A percentile compares a stretch with the other conserved stretches of the same genome.
Evolutionary conservation across 2,888 invertebrate genomes (phyloP).

Genomic region (Brachyptera risi): DNA sequence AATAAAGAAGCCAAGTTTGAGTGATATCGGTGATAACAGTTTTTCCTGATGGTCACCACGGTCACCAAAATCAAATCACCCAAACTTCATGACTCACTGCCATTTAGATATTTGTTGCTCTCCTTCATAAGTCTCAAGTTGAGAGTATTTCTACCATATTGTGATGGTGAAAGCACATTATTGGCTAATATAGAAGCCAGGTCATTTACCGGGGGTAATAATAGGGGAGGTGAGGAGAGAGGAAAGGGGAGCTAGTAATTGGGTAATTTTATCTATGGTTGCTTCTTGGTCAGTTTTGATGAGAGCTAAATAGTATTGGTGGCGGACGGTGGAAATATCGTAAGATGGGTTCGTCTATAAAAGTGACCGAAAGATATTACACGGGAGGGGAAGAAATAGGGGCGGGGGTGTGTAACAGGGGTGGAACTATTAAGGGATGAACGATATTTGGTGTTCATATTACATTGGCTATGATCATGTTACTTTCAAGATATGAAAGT

Average conservation of each 20-base stretch:
- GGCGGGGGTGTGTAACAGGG: too few relatives aligned
- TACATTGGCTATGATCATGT: not conserved
- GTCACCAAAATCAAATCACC: too few relatives aligned
- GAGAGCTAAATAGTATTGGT: not conserved
- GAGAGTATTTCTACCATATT: too few relatives aligned
- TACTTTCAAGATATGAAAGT: not conserved
- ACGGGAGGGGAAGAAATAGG: too few relatives aligned
- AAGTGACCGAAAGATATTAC: not conserved
- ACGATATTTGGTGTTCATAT: not conserved
- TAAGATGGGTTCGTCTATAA: not conserved
- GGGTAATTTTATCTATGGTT: slow-evolving; percentile 29
- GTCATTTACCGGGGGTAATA: slow-evolving; percentile 8
- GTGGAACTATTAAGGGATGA: too few relatives aligned
- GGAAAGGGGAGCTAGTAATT: slow-evolving; percentile 25
- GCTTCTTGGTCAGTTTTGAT: not conserved
- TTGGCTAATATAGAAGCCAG: slow-evolving; percentile 26
- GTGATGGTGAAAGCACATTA: slow-evolving; percentile 19
- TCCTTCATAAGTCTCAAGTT: too few relatives aligned
- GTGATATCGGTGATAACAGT: too few relatives aligned
- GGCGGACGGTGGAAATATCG: not conserved
- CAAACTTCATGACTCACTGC: too few relatives aligned
- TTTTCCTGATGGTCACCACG: too few relatives aligned
- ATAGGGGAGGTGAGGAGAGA: slow-evolving; percentile 11
- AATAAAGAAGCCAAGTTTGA: too few relatives aligned
- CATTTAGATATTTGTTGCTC: too few relatives aligned